Base-by-base conservation (phyloP, 2,888 invertebrate genomes). In the Drosophila antonietae region DNA sequence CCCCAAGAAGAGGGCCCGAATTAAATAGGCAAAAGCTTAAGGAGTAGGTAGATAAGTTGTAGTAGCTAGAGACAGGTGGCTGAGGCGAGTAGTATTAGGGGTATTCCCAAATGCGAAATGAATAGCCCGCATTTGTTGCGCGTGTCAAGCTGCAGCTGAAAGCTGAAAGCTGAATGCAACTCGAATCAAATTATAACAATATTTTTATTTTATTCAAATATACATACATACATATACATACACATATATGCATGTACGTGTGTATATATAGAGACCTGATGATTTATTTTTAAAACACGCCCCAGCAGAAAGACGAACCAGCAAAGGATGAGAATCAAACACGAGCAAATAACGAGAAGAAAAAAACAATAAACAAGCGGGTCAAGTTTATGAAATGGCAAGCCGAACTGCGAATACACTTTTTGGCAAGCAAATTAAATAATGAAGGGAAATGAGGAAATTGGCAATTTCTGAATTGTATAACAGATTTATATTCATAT, bases 211-310 rank as follows among this genome's bases (percentile, higher is more conserved):
- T 15, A 46, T 46, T 5, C 5, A 4, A 14, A 46, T 23, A 46
- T 7, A 23, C 12, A 23, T 28, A 28, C 28, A 6, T 1, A 28
- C 2, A 44, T 1, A 44, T 64, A 53, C 28, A 53, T 44, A 61
- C 44, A 49, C 47, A 20, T 12, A 18, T 43, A 43, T 43, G 20
- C 20, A 44, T 44, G 2, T 47, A 53, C 7, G 20, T 35, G 20
- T 52, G 20, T 51, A 51, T 37, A 53, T 23, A 53, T 23, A 53
- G 18, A 51, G n/a, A 49, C 52, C 55, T 12, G 39, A 68, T 71
- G 78, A 79, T 81, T 82, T 87, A 84, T 87, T 84, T 84, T 78
- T 76, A 82, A 87, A 82, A 60, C 47, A 31, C 60, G 75, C 43
- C 35, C 67, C 52, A 23, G 37, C 41, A 28, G 15, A 12, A 15